Evolutionary conservation across 53 echinoderm and acorn worm species (phyloP).

Genomic region (Luidia sarsii): DNA sequence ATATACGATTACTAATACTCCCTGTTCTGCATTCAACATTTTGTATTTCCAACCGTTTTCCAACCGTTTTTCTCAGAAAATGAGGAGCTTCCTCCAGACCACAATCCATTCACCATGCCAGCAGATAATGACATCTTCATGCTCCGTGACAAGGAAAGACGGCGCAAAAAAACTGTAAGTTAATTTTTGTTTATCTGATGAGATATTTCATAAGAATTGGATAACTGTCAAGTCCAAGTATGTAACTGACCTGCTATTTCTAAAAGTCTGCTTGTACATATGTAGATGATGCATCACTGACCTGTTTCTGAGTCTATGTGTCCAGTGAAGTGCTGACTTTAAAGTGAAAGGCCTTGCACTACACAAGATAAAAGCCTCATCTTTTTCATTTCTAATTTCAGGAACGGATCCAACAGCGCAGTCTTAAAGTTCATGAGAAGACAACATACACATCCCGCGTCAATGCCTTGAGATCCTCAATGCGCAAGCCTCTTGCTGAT

Average conservation of each 20-base stretch:
- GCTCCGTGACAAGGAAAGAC: constrained; percentile 95
- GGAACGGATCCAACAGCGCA: constrained; percentile 92
- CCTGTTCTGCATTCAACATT: too few relatives aligned
- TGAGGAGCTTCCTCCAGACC: constrained; percentile 83
- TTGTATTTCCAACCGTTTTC: not conserved
- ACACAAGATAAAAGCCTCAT: too few relatives aligned
- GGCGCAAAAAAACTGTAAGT: constrained; percentile 98
- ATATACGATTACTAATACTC: too few relatives aligned
- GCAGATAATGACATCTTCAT: constrained; percentile 99
- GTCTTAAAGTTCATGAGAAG: constrained; percentile 94
- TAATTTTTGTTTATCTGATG: not conserved
- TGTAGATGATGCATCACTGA: too few relatives aligned
- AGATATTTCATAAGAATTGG: not conserved
- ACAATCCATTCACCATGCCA: constrained; percentile 96
- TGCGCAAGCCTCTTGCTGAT: constrained; percentile 94
- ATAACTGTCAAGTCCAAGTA: too few relatives aligned
- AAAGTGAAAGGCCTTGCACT: too few relatives aligned
- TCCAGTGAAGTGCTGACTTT: too few relatives aligned
- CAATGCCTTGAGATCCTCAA: constrained; percentile 90
- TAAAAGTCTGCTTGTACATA: too few relatives aligned
- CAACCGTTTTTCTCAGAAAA: constrained; percentile 50
- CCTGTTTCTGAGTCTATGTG: too few relatives aligned
- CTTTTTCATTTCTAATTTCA: constrained; percentile 29
- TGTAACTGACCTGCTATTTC: too few relatives aligned
- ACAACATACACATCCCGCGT: constrained; percentile 96